Evolutionary conservation across 2,888 invertebrate genomes (phyloP).

Genomic region (Poecilobothrus nobilitatus): DNA sequence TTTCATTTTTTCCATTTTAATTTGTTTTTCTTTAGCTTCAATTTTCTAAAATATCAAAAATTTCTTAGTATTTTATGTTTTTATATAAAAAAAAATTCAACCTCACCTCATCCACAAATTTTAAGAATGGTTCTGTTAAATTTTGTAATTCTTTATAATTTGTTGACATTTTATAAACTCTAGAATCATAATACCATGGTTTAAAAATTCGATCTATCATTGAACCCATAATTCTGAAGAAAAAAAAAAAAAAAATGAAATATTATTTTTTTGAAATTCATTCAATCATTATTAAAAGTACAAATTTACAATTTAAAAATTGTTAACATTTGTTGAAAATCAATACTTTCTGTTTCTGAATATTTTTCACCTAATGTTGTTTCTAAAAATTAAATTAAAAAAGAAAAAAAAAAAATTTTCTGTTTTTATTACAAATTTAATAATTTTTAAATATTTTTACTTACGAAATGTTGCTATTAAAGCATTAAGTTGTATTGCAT

Average conservation of each 20-base stretch:
- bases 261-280: no score
- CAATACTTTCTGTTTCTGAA: background rate
- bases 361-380: background rate
- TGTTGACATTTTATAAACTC: background rate
- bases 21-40: background rate
- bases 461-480: constrained; percentile 38
- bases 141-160: background rate
- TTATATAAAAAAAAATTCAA: no score
- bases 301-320: background rate
- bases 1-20: background rate
- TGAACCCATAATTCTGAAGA: background rate
- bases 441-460: no score
- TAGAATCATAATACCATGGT: background rate
- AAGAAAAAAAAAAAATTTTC: background rate
- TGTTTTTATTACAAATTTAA: no score
- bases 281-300: background rate
- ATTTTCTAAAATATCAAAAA: background rate
- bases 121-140: background rate
- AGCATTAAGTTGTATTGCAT: background rate
- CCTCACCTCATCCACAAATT: background rate
- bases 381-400: background rate
- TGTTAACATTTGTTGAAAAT: background rate
- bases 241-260: no score
- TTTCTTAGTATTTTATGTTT: background rate
- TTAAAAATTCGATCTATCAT: background rate